phyloP scores from a whole-genome alignment of 2,797 vertebrate genomes.

The Ciconia nigra region DNA sequence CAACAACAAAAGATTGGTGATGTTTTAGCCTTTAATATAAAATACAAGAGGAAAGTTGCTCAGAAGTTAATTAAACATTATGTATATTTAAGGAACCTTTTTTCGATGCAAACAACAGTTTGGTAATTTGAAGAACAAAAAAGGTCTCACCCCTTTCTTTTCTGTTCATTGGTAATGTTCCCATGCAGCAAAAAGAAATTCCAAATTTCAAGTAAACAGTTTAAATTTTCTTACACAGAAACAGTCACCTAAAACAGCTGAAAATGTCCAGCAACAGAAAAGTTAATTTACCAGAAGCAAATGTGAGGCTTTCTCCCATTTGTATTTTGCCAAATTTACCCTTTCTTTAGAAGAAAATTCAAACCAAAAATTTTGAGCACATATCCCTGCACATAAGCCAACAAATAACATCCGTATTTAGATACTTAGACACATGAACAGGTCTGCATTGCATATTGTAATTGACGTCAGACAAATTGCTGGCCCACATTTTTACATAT shows the following conservation, averaged over 20 bases:
- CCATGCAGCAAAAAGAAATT: neutral
- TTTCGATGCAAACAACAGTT: neutral
- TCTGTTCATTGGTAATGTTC: neutral
- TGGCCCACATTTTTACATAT: neutral
- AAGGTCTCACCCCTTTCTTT: neutral
- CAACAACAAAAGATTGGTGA: neutral
- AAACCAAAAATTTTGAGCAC: neutral
- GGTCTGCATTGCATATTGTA: neutral
- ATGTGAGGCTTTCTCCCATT: neutral
- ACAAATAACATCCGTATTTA: neutral
- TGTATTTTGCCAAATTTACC: neutral
- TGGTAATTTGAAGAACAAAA: neutral
- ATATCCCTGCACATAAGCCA: neutral
- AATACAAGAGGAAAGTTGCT: neutral
- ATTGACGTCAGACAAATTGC: neutral
- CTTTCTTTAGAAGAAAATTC: neutral
- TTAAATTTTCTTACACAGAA: neutral
- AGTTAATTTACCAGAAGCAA: neutral
- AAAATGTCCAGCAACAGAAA: neutral
- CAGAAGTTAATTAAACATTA: neutral
- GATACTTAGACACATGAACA: neutral
- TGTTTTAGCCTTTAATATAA: neutral
- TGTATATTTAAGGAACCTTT: neutral
- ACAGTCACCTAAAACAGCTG: neutral
- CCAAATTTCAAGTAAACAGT: neutral